phyloP scores from a whole-genome alignment of 2,797 vertebrate species.

The Salarias fasciatus region DNA sequence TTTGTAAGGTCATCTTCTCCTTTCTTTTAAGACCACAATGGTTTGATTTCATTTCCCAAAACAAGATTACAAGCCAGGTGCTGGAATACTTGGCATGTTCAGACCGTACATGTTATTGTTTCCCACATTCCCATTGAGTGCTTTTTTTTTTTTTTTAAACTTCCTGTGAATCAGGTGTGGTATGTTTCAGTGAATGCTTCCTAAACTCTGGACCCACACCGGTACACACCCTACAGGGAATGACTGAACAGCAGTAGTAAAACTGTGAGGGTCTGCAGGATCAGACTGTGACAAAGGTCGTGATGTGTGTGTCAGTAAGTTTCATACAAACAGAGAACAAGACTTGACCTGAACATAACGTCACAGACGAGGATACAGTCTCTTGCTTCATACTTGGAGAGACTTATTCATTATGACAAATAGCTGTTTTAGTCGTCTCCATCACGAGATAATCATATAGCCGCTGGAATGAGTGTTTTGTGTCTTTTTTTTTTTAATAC shows the following conservation, averaged over 20 bases:
- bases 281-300: background rate
- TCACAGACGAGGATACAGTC: background rate
- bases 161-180: constrained; percentile 21
- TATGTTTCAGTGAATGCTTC: constrained; percentile 2
- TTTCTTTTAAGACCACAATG: no score
- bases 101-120: constrained; percentile 1
- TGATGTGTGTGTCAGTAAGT: background rate
- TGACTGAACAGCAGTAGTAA: background rate
- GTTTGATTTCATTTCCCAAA: no score
- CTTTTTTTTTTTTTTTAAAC: no score
- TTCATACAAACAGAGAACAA: background rate
- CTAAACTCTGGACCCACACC: constrained; percentile 1
- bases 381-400: background rate
- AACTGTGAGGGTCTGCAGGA: background rate
- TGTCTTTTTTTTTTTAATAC: background rate
- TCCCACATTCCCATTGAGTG: constrained; percentile 4
- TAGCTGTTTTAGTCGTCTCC: constrained; percentile 3
- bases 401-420: background rate
- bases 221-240: background rate
- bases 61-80: no score
- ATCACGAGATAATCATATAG: background rate
- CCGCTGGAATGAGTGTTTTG: no score
- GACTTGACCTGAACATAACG: background rate
- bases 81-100: background rate
- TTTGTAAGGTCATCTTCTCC: no score